Evolutionary conservation across 2,888 invertebrate genomes (phyloP).

Genomic region (Xanthostigma xanthostigma): DNA sequence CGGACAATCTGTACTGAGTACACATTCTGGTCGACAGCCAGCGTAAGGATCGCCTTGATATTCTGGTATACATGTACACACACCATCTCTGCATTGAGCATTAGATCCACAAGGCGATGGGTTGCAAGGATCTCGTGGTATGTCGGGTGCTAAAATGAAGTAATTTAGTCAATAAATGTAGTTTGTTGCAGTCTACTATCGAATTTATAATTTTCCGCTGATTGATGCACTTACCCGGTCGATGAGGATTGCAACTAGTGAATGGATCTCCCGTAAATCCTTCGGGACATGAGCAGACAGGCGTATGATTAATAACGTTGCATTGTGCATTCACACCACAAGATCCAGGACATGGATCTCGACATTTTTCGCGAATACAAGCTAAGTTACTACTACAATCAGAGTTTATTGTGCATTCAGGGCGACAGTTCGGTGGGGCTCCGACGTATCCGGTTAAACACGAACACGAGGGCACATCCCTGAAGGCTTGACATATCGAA

Average conservation of each 20-base stretch:
- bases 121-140: conserved; percentile 33
- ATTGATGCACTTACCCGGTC: conserved; percentile 16
- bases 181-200: conserved; percentile 5
- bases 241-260: conserved; percentile 34
- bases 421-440: conserved; percentile 47
- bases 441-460: conserved; percentile 42
- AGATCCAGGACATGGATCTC: conserved; percentile 45
- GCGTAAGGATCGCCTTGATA: conserved; percentile 64
- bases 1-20: conserved; percentile 58
- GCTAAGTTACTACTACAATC: conserved; percentile 43
- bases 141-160: background rate
- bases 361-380: conserved; percentile 39
- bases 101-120: conserved; percentile 55
- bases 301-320: conserved; percentile 50
- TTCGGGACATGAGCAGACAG: conserved; percentile 46
- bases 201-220: conserved; percentile 14
- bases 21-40: conserved; percentile 68
- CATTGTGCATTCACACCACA: conserved; percentile 48
- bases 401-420: conserved; percentile 47
- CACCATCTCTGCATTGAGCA: conserved; percentile 49
- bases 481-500: conserved; percentile 44
- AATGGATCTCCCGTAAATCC: conserved; percentile 50
- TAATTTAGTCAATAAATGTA: conserved; percentile 15
- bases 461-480: conserved; percentile 34
- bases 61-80: conserved; percentile 55